Percentiles rank a stretch among this genome's conserved stretches.
Conservation (phyloP, 2,797 vertebrate genomes). For the Esox lucius region DNA sequence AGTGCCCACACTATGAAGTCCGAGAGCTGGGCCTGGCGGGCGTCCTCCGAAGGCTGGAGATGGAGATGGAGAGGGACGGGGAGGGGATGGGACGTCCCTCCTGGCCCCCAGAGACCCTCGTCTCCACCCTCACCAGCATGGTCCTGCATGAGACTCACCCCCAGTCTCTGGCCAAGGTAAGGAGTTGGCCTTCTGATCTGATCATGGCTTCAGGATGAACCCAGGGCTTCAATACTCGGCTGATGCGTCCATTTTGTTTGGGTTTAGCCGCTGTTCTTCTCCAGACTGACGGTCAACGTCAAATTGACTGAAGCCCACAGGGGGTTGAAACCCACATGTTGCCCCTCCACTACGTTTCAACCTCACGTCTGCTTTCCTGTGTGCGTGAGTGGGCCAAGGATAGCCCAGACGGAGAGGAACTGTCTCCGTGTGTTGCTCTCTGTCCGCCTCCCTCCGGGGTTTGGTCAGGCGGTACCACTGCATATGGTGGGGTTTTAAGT, state of each 20-base stretch:
- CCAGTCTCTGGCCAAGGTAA: constrained; percentile 88
- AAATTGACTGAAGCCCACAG: not conserved
- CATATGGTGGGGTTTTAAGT: constrained; percentile 26
- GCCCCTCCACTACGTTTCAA: constrained; percentile 19
- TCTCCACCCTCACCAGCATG: constrained; percentile 72
- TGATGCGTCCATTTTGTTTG: no score
- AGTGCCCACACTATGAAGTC: constrained; percentile 77
- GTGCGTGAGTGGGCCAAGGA: constrained; percentile 56
- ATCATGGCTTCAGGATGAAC: not conserved
- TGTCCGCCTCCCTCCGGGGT: constrained; percentile 1
- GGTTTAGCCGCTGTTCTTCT: no score
- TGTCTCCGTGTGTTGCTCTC: not conserved
- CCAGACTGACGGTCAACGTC: no score
- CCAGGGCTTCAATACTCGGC: no score
- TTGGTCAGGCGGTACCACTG: constrained; percentile 16
- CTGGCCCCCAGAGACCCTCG: constrained; percentile 56
- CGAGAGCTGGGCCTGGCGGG: constrained; percentile 78
- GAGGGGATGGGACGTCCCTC: constrained; percentile 15
- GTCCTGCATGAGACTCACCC: constrained; percentile 82
- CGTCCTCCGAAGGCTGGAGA: constrained; percentile 72
- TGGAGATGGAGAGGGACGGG: constrained; percentile 1
- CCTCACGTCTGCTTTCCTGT: constrained; percentile 29
- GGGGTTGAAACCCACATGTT: not conserved
- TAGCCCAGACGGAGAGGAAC: constrained; percentile 33
- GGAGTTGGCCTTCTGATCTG: not conserved